Percentiles rank a stretch among this genome's conserved stretches.
Conservation (phyloP, 2,797 vertebrate genomes). For the Melanotaenia trifasciata region DNA sequence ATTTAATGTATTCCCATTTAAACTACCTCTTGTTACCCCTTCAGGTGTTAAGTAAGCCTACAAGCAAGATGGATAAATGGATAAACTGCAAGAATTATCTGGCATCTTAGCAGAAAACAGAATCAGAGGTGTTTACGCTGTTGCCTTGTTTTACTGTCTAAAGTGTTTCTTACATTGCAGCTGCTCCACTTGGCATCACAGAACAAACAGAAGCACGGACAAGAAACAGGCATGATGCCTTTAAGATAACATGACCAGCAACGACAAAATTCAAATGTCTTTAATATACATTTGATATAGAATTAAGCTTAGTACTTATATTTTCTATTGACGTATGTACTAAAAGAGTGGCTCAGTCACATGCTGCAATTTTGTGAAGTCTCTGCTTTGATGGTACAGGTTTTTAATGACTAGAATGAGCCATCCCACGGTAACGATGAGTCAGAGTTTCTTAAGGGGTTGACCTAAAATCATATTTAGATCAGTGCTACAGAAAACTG, state of each 20-base stretch:
- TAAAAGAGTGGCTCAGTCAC: neutral
- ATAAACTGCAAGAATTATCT: no score
- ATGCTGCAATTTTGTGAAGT: neutral
- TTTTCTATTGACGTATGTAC: neutral
- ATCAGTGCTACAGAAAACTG: neutral
- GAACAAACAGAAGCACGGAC: neutral
- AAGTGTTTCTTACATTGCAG: neutral
- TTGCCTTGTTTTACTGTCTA: neutral
- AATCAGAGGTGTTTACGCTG: neutral
- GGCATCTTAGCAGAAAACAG: neutral
- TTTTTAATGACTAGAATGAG: neutral
- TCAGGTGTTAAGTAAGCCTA: neutral
- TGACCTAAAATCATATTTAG: constrained; percentile 6
- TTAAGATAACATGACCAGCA: neutral
- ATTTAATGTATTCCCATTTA: neutral
- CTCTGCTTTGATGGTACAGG: neutral
- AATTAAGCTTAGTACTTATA: neutral
- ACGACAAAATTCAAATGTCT: neutral
- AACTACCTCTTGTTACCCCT: neutral
- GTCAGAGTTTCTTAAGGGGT: neutral
- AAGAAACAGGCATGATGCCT: neutral
- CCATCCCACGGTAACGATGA: neutral
- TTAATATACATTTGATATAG: neutral
- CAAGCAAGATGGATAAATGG: neutral
- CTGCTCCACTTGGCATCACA: neutral